Conservation (phyloP, 2,888 invertebrate genomes). For the Empis stercorea region DNA sequence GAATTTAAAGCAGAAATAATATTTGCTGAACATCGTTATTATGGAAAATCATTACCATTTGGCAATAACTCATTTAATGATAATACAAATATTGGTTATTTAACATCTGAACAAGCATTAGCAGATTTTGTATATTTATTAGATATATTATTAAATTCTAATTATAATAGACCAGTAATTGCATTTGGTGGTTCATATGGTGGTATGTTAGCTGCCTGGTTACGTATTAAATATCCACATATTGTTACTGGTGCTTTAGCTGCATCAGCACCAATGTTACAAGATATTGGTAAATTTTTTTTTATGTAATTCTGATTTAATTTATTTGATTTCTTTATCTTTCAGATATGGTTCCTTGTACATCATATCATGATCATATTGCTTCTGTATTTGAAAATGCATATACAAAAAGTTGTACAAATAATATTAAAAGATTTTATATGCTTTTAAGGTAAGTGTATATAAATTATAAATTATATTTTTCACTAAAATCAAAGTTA, state of each 20-base stretch:
- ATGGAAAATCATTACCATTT: constrained; percentile 81
- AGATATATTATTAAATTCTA: constrained; percentile 29
- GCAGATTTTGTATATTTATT: constrained; percentile 84
- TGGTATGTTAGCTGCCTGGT: constrained; percentile 94
- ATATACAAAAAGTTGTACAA: constrained; percentile 41
- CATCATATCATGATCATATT: constrained; percentile 57
- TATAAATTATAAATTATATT: constrained; percentile 41
- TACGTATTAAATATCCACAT: constrained; percentile 91
- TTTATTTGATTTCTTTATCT: not conserved
- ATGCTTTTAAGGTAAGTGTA: constrained; percentile 49
- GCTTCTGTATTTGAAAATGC: constrained; percentile 50
- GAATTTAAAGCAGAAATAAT: constrained; percentile 67
- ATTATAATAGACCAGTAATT: constrained; percentile 57
- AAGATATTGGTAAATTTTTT: constrained; percentile 48
- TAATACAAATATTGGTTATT: constrained; percentile 60
- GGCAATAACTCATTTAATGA: constrained; percentile 59
- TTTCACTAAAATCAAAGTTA: too few relatives aligned
- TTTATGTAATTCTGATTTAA: too few relatives aligned
- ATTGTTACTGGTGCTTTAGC: constrained; percentile 79
- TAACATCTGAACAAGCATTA: constrained; percentile 82
- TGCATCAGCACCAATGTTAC: constrained; percentile 82
- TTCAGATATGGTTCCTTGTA: not conserved
- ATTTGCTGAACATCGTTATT: constrained; percentile 94
- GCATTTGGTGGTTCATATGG: constrained; percentile 86
- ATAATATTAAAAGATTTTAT: constrained; percentile 41